Evolutionary conservation across 2,113 vertebrate species (phyloP).

Genomic region (Numenius arquata): DNA sequence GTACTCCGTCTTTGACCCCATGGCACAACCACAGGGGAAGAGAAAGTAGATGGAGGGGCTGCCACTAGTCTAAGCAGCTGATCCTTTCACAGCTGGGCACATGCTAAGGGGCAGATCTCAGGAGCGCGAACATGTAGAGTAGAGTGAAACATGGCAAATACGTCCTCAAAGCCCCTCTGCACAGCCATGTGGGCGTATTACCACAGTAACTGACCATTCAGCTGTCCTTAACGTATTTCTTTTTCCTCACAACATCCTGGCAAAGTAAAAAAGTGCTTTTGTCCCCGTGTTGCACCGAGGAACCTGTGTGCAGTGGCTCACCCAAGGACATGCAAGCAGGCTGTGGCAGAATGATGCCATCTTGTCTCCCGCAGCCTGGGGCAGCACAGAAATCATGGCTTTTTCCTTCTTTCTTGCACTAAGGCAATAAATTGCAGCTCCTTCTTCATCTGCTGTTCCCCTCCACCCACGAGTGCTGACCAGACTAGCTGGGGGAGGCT

Average conservation of each 20-base stretch:
- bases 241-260: background rate
- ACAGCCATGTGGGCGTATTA: background rate
- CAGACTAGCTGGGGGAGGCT: background rate
- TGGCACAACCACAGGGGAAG: background rate
- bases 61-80: background rate
- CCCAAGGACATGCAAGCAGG: background rate
- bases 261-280: background rate
- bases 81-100: background rate
- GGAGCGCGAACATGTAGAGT: fast-evolving
- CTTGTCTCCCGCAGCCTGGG: background rate
- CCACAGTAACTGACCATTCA: background rate
- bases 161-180: background rate
- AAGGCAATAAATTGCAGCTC: background rate
- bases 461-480: fast-evolving
- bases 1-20: fast-evolving
- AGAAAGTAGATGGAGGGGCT: background rate
- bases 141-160: background rate
- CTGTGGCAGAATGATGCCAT: background rate
- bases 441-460: background rate
- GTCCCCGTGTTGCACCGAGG: fast-evolving
- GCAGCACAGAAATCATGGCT: background rate
- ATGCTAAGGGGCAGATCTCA: background rate
- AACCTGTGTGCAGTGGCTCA: background rate
- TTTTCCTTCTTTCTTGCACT: background rate
- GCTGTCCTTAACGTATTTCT: background rate